Conservation (phyloP, 2,797 vertebrate genomes). For the Cichlasoma orientale region DNA sequence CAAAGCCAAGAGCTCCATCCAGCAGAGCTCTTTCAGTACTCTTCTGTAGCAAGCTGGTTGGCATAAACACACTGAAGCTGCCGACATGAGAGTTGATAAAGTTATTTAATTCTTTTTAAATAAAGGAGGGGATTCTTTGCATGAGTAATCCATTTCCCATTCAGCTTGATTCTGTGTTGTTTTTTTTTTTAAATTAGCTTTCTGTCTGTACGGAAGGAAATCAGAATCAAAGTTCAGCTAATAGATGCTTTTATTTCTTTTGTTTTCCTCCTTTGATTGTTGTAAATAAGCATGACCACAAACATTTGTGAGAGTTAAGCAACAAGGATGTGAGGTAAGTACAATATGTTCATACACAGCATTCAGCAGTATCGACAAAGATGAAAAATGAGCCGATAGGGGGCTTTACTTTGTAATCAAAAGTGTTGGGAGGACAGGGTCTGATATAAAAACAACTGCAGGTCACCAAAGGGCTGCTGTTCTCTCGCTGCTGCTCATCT, state of each 20-base stretch:
- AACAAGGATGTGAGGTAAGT: neutral
- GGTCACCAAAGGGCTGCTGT: constrained; percentile 63
- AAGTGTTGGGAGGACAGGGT: constrained; percentile 41
- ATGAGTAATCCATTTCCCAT: constrained; percentile 22
- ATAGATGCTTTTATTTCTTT: neutral
- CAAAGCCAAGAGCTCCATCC: constrained; percentile 82
- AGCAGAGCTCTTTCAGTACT: constrained; percentile 70
- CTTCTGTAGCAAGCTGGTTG: constrained; percentile 64
- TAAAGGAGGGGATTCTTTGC: constrained; percentile 42
- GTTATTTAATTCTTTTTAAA: constrained; percentile 60
- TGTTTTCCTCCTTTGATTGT: neutral
- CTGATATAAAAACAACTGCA: constrained; percentile 66
- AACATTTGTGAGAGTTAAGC: constrained; percentile 14
- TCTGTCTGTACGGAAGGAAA: neutral
- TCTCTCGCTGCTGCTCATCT: constrained; percentile 63
- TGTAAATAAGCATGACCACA: neutral
- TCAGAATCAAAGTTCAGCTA: neutral
- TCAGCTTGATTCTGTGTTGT: constrained; percentile 11
- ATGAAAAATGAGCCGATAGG: constrained; percentile 17
- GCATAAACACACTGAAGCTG: constrained; percentile 68
- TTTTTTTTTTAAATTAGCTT: neutral
- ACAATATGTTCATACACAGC: constrained; percentile 21
- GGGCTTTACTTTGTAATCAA: constrained; percentile 56
- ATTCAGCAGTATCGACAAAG: constrained; percentile 8
- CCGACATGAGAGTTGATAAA: constrained; percentile 64